Evolutionary conservation across 1,140 invertebrate species (phyloP).

Genomic region (Maniola jurtina): DNA sequence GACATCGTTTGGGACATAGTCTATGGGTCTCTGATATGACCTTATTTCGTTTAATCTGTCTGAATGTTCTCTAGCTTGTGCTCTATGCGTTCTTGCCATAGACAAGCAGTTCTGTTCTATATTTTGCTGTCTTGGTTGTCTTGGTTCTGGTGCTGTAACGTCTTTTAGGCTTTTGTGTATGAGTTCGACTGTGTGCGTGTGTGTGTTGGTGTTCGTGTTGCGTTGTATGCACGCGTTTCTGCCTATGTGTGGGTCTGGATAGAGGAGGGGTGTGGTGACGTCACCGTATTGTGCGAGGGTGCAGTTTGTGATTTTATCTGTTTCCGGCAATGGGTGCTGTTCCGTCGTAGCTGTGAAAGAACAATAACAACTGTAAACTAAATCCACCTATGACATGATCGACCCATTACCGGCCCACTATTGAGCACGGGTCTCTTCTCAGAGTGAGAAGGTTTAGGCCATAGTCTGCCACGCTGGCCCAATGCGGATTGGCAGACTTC

Average conservation of each 20-base stretch:
- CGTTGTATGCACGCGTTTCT: slow-evolving; percentile 93
- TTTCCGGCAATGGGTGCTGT: slow-evolving; percentile 35
- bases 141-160: slow-evolving; percentile 55
- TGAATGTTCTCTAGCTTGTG: slow-evolving; percentile 47
- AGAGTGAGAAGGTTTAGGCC: too few relatives aligned
- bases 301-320: slow-evolving; percentile 64
- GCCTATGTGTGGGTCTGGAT: slow-evolving; percentile 90
- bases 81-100: slow-evolving; percentile 51
- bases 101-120: slow-evolving; percentile 56
- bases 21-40: slow-evolving; percentile 81
- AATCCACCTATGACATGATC: too few relatives aligned
- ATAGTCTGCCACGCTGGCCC: too few relatives aligned
- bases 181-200: slow-evolving; percentile 81
- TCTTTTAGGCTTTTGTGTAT: slow-evolving; percentile 86
- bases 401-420: too few relatives aligned
- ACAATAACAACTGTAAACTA: not conserved
- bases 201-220: slow-evolving; percentile 83
- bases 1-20: slow-evolving; percentile 89
- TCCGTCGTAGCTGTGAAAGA: slow-evolving; percentile 37
- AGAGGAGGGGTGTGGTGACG: slow-evolving; percentile 60
- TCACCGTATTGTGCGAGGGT: slow-evolving; percentile 47
- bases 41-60: slow-evolving; percentile 61
- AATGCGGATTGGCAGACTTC: too few relatives aligned
- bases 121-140: slow-evolving; percentile 40
- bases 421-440: too few relatives aligned